Base-by-base conservation (phyloP, 2,113 vertebrate species). In the Xerus inauris region DNA sequence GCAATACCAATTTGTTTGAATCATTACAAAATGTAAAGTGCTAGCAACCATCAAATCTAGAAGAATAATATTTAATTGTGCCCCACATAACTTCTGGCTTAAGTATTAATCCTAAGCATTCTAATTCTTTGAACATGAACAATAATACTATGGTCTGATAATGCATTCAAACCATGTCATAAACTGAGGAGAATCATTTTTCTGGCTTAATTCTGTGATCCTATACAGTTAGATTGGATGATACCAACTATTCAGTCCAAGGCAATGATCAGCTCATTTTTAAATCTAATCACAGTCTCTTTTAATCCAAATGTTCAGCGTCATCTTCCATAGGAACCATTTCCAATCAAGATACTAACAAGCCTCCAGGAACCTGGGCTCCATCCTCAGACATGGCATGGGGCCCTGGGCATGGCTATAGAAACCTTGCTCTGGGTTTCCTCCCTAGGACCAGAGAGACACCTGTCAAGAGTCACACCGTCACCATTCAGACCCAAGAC, bases 71-170 rank as follows among this genome's bases (percentile, higher is more conserved):
- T 72, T 76, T 85, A 82, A 75, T 80, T 87, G 67, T 17, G 2
- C 69, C 32, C 57, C 84, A 94, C 3, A 49, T 26, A 90, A 65
- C 22, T 80, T 85, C 62, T 72, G 45, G 12, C 42, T 76, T 64
- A 77, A 65, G 24, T 71, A 38, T 64, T 64, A 89, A 22, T 75
- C 40, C 22, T 35, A 22, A 11, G 26, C 22, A 79, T 87, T 94
- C 69, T 42, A 51, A 49, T 82, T 94, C 51, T 35, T 95, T 86
- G 42, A 90, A 92, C 92, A 81, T 38, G 12, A 85, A 14, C 54
- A 30, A 54, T 54, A 30, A 47, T 13, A 6, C 19, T 22, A 26
- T 45, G 77, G 28, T 91, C 57, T 13, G 71, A 69, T 72, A 89
- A 75, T 28, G 49, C 38, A 87, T 79, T 40, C n/a, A 87, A 69